Evolutionary conservation across 2,888 invertebrate species (phyloP).

Genomic region (Lycaena phlaeas): DNA sequence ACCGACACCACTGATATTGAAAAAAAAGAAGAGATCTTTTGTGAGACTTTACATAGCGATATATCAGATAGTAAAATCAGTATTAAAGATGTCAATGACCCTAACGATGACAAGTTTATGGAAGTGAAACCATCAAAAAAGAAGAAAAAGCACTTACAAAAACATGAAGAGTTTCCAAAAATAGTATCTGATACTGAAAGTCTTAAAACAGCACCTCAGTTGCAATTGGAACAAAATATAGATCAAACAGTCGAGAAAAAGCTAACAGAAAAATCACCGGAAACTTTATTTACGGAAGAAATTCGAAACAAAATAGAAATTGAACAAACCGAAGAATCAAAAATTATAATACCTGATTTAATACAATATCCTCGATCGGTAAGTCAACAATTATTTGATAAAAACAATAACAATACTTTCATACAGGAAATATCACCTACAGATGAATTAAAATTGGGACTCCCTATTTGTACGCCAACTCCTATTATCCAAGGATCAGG

Average conservation of each 20-base stretch:
- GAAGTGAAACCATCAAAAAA: not conserved
- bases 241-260: not conserved
- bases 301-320: constrained; percentile 27
- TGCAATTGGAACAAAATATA: not conserved
- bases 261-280: not conserved
- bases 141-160: not conserved
- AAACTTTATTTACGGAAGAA: constrained; percentile 6
- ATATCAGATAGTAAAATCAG: not conserved
- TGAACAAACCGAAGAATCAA: constrained; percentile 31
- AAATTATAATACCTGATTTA: constrained; percentile 39
- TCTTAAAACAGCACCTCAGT: not conserved
- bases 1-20: not conserved
- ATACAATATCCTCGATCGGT: constrained; percentile 44
- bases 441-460: constrained; percentile 26
- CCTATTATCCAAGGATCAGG: constrained; percentile 37
- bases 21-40: not conserved
- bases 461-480: constrained; percentile 26
- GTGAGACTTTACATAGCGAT: not conserved
- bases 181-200: not conserved
- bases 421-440: constrained; percentile 42
- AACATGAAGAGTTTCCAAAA: not conserved
- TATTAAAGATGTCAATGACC: not conserved
- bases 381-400: constrained; percentile 39
- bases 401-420: constrained; percentile 49
- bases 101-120: not conserved